Conservation (phyloP, 2,888 invertebrate genomes). For the Apocheima hispidaria region DNA sequence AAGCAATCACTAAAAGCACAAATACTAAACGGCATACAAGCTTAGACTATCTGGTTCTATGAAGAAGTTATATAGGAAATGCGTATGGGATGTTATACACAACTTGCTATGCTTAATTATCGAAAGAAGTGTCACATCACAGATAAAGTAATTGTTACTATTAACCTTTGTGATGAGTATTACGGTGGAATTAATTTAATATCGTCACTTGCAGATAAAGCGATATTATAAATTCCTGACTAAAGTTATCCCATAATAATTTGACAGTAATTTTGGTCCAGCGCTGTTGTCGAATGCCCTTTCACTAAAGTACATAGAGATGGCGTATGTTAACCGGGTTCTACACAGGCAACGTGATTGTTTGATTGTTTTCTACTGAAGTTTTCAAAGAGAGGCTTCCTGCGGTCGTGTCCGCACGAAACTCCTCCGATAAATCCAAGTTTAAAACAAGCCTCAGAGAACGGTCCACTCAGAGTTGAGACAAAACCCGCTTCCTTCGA, state of each 20-base stretch:
- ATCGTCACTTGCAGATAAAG: neutral
- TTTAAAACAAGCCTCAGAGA: constrained; percentile 61
- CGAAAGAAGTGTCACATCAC: constrained; percentile 14
- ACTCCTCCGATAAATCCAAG: constrained; percentile 59
- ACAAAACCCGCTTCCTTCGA: constrained; percentile 37
- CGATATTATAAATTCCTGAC: neutral
- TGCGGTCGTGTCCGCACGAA: constrained; percentile 46
- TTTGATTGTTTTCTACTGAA: constrained; percentile 34
- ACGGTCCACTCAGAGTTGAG: constrained; percentile 40
- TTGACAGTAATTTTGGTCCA: neutral
- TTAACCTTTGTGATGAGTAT: neutral
- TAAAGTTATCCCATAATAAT: neutral
- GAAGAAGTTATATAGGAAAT: constrained; percentile 13
- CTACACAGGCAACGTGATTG: constrained; percentile 18
- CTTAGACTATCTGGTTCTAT: no score
- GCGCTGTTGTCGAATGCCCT: neutral
- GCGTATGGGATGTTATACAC: constrained; percentile 20
- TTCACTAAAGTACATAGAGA: neutral
- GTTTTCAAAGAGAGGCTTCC: constrained; percentile 51
- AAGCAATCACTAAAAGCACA: no score
- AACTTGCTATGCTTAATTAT: constrained; percentile 25
- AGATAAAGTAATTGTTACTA: neutral
- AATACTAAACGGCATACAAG: no score
- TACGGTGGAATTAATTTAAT: neutral
- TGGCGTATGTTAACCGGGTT: constrained; percentile 1